Percentiles rank a stretch among this genome's conserved stretches.
phyloP scores from a whole-genome alignment of 2,888 invertebrate species.

The Drosophila picticornis region DNA sequence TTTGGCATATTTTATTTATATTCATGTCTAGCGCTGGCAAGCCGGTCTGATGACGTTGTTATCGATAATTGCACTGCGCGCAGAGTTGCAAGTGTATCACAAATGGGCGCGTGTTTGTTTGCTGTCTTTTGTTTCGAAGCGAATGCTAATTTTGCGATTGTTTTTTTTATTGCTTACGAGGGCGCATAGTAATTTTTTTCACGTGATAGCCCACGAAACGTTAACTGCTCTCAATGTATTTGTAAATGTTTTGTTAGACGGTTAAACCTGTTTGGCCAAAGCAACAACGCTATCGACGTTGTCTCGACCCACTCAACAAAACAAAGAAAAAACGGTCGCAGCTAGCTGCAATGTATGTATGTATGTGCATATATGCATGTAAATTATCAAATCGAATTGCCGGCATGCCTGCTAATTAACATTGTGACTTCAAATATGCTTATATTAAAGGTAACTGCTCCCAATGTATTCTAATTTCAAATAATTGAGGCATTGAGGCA shows the following conservation, averaged over 20 bases:
- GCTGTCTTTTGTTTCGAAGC: constrained; percentile 36
- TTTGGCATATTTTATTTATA: neutral
- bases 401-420: constrained; percentile 69
- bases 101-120: constrained; percentile 34
- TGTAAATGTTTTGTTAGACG: constrained; percentile 39
- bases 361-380: constrained; percentile 13
- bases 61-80: constrained; percentile 37
- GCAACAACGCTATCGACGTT: constrained; percentile 37
- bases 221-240: constrained; percentile 59
- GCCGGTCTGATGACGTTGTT: constrained; percentile 2
- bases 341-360: constrained; percentile 24
- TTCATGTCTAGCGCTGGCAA: neutral
- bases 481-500: constrained; percentile 45
- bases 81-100: constrained; percentile 39
- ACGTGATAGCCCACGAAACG: constrained; percentile 66
- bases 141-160: constrained; percentile 42
- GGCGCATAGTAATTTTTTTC: constrained; percentile 52
- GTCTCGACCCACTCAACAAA: constrained; percentile 59
- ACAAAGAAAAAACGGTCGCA: constrained; percentile 29
- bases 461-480: constrained; percentile 20
- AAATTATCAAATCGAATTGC: constrained; percentile 62
- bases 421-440: constrained; percentile 66
- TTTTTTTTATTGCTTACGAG: constrained; percentile 51
- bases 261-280: constrained; percentile 74
- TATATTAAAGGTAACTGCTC: neutral